Base-by-base conservation (phyloP, 1,140 invertebrate genomes). In the Aphelenchoides fujianensis region DNA sequence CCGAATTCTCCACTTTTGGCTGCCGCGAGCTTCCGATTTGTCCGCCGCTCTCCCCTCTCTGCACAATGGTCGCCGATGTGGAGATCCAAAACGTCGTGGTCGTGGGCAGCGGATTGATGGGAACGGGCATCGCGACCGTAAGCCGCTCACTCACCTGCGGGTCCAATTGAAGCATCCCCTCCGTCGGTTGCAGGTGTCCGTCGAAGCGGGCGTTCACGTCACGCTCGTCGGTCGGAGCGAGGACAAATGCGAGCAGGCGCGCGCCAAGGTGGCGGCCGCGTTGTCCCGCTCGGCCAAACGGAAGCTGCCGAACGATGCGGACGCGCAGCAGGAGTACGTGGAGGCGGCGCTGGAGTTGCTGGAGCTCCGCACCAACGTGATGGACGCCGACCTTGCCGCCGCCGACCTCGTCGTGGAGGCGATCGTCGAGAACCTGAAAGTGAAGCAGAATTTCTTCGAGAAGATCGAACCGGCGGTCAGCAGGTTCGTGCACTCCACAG, bases 381-480 rank as follows among this genome's bases (percentile, higher is more conserved):
- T 59, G 5, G 74, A 76, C 19, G 78, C 79, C 27, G 37, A 72
- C 36, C 37, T 78, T n/a, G 35, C 55, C n/a, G 30, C 53, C 35
- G 81, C 76, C n/a, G 82, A 82, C 61, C 55, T 82, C 35, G 67
- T 82, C 7, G 68, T 82, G 28, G 80, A 82, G 61, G 80, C 80
- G 31, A 77, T 82, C 28, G 80, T 84, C 54, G 80, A 82, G 64
- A 79, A 84, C 55, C 52, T 82, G 32, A 78, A 82, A 19, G 71
- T 74, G 27, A 82, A 84, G 54, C 74, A 84, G 59, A 62, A 52
- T n/a, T 48, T 78, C 3, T 72, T 81, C 16, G 54, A 54, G 16
- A 28, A 63, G 28, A 37, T 71, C 0, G 70, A 71, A 27, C 23
- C 19, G n/a, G 32, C 41, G 23, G 61, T 67, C 1, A 66, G 61